These are phyloP conservation scores for Zoanthus sansibaricus DNA, from an alignment of 92 coral and sea anemone genomes.

Conservation along the genomic window DNA sequence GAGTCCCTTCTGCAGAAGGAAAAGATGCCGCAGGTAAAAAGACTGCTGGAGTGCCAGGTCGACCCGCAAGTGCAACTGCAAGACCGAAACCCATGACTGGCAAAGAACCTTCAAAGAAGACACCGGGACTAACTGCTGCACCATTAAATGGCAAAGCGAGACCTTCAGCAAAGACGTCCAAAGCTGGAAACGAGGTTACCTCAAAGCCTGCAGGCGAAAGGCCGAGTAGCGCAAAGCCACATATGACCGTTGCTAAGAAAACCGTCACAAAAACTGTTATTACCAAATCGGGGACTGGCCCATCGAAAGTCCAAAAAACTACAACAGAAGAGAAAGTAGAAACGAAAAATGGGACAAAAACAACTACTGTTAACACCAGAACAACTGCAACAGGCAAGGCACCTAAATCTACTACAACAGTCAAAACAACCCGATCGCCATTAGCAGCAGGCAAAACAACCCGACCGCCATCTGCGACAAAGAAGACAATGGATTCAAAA, in stretches of 20 bases:
- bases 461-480: slow-evolving; percentile 30
- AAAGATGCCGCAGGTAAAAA: slow-evolving; percentile 11
- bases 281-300: slow-evolving; percentile 45
- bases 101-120: slow-evolving; percentile 7
- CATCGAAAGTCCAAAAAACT: slow-evolving; percentile 37
- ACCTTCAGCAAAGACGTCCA: slow-evolving; percentile 21
- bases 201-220: slow-evolving; percentile 19
- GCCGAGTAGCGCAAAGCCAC: slow-evolving; percentile 30
- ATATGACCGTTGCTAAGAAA: slow-evolving; percentile 38
- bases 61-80: slow-evolving; percentile 28
- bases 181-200: slow-evolving; percentile 6
- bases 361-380: slow-evolving; percentile 38
- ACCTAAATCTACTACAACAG: slow-evolving; percentile 49
- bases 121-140: background rate
- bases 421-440: slow-evolving; percentile 30
- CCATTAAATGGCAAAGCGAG: slow-evolving; percentile 23
- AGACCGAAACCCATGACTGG: slow-evolving; percentile 2
- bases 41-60: slow-evolving; percentile 7
- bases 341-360: slow-evolving; percentile 30
- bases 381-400: slow-evolving; percentile 39
- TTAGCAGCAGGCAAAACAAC: slow-evolving; percentile 24
- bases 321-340: slow-evolving; percentile 10
- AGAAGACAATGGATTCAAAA: slow-evolving; percentile 16
- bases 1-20: slow-evolving; percentile 8
- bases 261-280: slow-evolving; percentile 42